Conservation (phyloP, 2,888 invertebrate genomes). For the Drosophila tanythrix region DNA sequence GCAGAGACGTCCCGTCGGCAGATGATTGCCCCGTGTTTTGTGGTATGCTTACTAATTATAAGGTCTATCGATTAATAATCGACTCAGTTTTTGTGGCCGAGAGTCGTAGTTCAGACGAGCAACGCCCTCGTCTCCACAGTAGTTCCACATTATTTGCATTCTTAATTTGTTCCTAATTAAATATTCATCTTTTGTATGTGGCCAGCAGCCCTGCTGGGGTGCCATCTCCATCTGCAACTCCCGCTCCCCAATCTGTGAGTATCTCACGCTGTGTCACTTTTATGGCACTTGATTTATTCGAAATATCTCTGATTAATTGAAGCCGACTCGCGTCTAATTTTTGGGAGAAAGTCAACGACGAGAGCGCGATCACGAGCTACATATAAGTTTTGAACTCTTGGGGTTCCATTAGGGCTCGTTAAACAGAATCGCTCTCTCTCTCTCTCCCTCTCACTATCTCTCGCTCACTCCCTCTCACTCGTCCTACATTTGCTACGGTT, state of each 20-base stretch:
- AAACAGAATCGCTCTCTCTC: constrained; percentile 42
- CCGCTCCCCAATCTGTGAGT: constrained; percentile 13
- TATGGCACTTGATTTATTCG: constrained; percentile 77
- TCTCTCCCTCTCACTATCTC: constrained; percentile 16
- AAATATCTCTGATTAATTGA: constrained; percentile 76
- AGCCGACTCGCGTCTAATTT: constrained; percentile 66
- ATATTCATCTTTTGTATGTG: constrained; percentile 73
- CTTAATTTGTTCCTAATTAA: constrained; percentile 78
- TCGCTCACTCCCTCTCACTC: constrained; percentile 19
- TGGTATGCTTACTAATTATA: constrained; percentile 68
- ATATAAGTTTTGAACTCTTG: constrained; percentile 20
- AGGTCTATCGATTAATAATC: constrained; percentile 73
- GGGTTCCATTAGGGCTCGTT: constrained; percentile 71
- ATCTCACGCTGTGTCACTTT: constrained; percentile 77
- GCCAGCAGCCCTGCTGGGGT: constrained; percentile 20
- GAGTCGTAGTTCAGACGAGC: constrained; percentile 31
- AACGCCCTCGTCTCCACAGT: constrained; percentile 61
- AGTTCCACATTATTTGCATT: constrained; percentile 78
- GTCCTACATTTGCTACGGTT: constrained; percentile 75
- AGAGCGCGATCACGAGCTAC: constrained; percentile 17
- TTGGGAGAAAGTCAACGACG: constrained; percentile 64
- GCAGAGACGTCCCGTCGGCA: constrained; percentile 48
- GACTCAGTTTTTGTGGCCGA: constrained; percentile 26
- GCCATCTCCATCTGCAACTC: constrained; percentile 2
- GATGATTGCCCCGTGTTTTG: constrained; percentile 56